Evolutionary conservation across 2,797 vertebrate genomes (phyloP), one percentile per base, ranked within the genome.

Genomic region (Sphaeramia orbicularis): DNA sequence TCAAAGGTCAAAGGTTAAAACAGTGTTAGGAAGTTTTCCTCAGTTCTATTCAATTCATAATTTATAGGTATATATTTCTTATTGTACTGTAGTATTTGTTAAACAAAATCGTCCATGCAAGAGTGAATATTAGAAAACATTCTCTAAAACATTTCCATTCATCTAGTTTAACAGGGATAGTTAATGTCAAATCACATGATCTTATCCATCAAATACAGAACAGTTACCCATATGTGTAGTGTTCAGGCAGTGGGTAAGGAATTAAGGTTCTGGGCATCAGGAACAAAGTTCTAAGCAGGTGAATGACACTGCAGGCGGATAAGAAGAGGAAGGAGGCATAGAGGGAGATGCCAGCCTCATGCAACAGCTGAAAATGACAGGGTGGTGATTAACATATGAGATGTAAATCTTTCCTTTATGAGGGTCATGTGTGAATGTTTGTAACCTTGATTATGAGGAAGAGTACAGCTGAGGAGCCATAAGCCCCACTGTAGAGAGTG

Each of bases 401-500:
- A 45, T 0, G 1, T 1, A 32, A 8, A 1, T 35, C 13, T 10
- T 38, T 9, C 40, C 5, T 18, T 27, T 21, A 8, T 1, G 9
- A 19, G 1, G 35, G 3, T 36, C 6, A 2, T 3, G 7, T n/a
- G 27, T 43, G 30, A 3, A 24, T 27, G 21, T 24, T 50, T 37
- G 52, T 87, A 87, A 98, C 97, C 95, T 98, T 98, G 54, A 98
- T 76, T 37, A 99, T 51, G 3, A 98, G 93, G 78, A 99, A 97
- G 60, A 97, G 66, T 0, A 94, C 93, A 0, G 97, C 96, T 0
- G 97, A 98, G 4, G 97, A 98, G 83, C 97, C 97, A 0, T 96
- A 99, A 1, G 97, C 96, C 3, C 97, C 97, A 0, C 96, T 98
- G 88, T 97, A 98, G 19, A 98, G 89, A 0, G 97, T 98, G 90